Evolutionary conservation across 2,797 vertebrate species (phyloP), one percentile per base, ranked within the genome.

Genomic region (Coregonus suidteri): DNA sequence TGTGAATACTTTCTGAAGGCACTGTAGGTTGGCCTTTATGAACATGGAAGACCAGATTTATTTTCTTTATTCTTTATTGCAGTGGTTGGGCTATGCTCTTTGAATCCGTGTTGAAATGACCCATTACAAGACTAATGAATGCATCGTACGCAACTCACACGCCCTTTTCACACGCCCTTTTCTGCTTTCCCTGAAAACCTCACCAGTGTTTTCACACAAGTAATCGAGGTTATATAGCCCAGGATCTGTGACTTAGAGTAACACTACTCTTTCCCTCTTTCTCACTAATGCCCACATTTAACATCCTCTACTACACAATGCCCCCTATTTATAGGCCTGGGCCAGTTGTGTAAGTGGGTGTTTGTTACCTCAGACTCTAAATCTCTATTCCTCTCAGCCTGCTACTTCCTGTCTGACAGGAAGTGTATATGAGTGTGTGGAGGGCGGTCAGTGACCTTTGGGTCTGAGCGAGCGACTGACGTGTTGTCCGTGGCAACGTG

Each of bases 311-410:
- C 85, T 86, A 92, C 93, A 92, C 93, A 92, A 91, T 91, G 82
- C 86, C 84, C 79, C 81, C 91, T 93, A 93, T 93, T 93, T 93
- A 93, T 93, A 93, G 92, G 1, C 2, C 75, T 1, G 30, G 66
- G 70, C 25, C 73, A 78, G 65, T 59, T 37, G 34, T 53, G 51
- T 74, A 13, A 70, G 76, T 56, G 20, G 20, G 75, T 20, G 25
- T 64, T 69, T 65, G 65, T 87, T 86, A 89, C 85, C 81, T 90
- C 89, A 86, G 88, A 90, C 91, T 93, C 93, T 92, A 90, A 91
- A 84, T 87, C 88, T 81, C 85, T 87, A 79, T 80, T 80, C 85
- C 1, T 78, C 85, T 86, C 74, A 70, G 83, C 83, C 75, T 71
- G 77, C 82, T 71, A 84, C 89, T 92, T 93, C 93, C 92, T 92